These are phyloP conservation scores for Notothenia coriiceps DNA, from an alignment of 2,113 vertebrate genomes.

Conservation along the genomic window DNA sequence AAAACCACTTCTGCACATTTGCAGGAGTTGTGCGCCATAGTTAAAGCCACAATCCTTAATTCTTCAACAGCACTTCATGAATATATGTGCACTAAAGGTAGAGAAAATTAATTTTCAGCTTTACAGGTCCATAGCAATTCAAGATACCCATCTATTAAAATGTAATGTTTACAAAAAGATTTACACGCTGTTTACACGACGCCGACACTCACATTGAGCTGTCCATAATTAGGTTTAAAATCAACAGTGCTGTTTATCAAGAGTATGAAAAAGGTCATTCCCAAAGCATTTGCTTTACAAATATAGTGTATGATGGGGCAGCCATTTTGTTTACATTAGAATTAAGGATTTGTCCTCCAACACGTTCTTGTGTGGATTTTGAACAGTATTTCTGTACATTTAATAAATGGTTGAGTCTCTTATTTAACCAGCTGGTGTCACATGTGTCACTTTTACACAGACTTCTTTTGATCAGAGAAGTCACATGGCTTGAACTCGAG, in stretches of 20 bases:
- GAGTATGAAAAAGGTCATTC: constrained; percentile 48
- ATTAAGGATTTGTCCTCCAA: constrained; percentile 63
- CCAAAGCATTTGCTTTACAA: constrained; percentile 56
- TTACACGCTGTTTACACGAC: constrained; percentile 63
- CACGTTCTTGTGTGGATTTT: constrained; percentile 78
- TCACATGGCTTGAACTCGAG: no score
- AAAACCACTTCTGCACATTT: constrained; percentile 63
- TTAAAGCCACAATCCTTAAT: constrained; percentile 49
- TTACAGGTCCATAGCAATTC: constrained; percentile 49
- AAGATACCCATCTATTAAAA: constrained; percentile 49
- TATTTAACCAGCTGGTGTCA: constrained; percentile 69
- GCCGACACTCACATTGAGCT: constrained; percentile 62
- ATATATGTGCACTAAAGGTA: constrained; percentile 54
- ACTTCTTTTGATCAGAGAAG: no score
- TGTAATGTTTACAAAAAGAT: constrained; percentile 72
- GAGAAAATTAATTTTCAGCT: constrained; percentile 43
- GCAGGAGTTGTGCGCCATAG: constrained; percentile 48
- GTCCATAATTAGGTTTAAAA: constrained; percentile 60
- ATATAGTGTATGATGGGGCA: constrained; percentile 41
- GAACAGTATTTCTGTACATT: constrained; percentile 83
- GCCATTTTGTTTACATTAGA: constrained; percentile 77
- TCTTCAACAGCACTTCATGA: constrained; percentile 43
- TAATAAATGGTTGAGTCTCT: constrained; percentile 82
- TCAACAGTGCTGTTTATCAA: constrained; percentile 52
- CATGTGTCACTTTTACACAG: constrained; percentile 41